These are phyloP conservation scores for Dendrocincla fuliginosa DNA, from an alignment of 2,797 vertebrate genomes.

Conservation along the genomic window DNA sequence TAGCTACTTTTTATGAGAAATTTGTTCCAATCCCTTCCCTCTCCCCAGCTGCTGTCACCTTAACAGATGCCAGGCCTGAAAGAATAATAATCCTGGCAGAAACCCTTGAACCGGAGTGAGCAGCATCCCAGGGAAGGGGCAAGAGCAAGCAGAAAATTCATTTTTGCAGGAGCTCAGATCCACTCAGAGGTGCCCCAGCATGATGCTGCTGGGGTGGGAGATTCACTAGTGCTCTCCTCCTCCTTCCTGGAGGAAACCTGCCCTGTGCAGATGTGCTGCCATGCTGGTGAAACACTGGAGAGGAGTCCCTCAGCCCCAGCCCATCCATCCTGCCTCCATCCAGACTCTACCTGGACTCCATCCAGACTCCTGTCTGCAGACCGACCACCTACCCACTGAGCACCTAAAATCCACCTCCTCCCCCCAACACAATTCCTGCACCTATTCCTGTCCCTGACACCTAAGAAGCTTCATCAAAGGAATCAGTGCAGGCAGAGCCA, in stretches of 20 bases:
- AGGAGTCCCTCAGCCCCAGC: neutral
- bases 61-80: constrained; percentile 54
- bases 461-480: neutral
- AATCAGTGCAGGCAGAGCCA: neutral
- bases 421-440: neutral
- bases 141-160: neutral
- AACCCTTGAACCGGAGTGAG: constrained; percentile 14
- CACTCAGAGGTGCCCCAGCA: neutral
- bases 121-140: neutral
- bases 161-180: neutral
- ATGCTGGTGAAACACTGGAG: neutral
- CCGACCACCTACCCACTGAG: rapidly evolving
- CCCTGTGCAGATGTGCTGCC: neutral
- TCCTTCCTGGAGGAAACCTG: neutral
- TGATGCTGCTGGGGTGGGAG: neutral
- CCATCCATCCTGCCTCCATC: neutral
- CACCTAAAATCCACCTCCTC: neutral
- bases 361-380: neutral
- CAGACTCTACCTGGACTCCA: neutral
- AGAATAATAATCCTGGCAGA: constrained; percentile 53
- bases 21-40: constrained; percentile 71
- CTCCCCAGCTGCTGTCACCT: constrained; percentile 62
- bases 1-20: constrained; percentile 74
- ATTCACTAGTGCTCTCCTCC: neutral
- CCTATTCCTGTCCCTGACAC: neutral